Base-by-base conservation (phyloP, 2,797 vertebrate species). In the Artibeus lituratus region DNA sequence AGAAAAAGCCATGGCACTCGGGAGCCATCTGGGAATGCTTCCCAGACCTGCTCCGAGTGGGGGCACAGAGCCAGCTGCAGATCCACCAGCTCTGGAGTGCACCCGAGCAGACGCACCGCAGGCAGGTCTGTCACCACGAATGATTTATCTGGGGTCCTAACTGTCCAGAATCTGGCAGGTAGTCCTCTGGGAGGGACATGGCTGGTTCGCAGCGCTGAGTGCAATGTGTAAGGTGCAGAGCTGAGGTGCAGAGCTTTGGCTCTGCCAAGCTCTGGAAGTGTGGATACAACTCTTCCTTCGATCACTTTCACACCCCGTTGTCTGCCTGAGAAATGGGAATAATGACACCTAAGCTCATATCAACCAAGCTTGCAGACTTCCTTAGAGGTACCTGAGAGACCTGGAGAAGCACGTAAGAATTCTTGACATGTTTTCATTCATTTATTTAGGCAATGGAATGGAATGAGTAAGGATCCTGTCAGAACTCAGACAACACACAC, bases 21-120 rank as follows among this genome's bases (percentile, higher is more conserved):
- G 91, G 80, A 94, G 88, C 92, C 96, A 95, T 97, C 96, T 96
- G 96, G 96, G 97, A 96, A 94, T 39, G 82, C 86, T 95, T 97
- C 96, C 95, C 93, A 37, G 95, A 67, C 72, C 80, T 78, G 82
- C 87, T 97, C 88, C 93, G 90, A 86, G 84, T 5, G 42, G 76
- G 94, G 94, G 74, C 70, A 49, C 53, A 8, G n/a, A 94, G 95
- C 95, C 97, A 97, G 89, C 78, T 59, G 94, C 55, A 85, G 53
- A 80, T 67, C 85, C 82, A 32, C 47, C 21, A 85, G 93, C 95
- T 89, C 86, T 78, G 29, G 90, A 10, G 29, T 96, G 94, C 86
- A 97, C 93, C 95, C 96, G 94, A 82, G 70, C 93, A 93, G 96
- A 85, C 93, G 88, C 51, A 26, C n/a, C 35, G 53, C 81, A 57